Evolutionary conservation across 2,888 invertebrate species (phyloP).

Genomic region (Orthosia gracilis): DNA sequence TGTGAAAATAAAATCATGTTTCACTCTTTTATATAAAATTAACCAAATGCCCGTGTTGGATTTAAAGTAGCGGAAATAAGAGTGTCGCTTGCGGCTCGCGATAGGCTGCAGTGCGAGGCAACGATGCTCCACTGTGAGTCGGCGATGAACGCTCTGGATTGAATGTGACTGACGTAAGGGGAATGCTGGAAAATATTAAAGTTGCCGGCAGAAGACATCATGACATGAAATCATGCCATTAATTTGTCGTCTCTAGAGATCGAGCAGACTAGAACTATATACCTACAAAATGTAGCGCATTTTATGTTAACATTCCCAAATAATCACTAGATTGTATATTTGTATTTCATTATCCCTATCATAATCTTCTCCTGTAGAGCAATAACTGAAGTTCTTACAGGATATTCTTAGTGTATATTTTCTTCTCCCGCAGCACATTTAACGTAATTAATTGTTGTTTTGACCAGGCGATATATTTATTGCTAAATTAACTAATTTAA

Average conservation of each 20-base stretch:
- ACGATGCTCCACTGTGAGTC: too few relatives aligned
- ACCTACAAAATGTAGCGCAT: slow-evolving; percentile 72
- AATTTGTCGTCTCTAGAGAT: slow-evolving; percentile 38
- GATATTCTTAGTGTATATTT: slow-evolving; percentile 18
- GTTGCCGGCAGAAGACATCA: not conserved
- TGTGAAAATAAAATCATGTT: not conserved
- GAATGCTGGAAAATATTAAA: not conserved
- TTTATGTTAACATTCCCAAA: slow-evolving; percentile 83
- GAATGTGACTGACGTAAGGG: not conserved
- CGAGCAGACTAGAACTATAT: slow-evolving; percentile 55
- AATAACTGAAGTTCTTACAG: slow-evolving; percentile 28
- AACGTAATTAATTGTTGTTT: slow-evolving; percentile 50
- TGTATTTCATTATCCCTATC: slow-evolving; percentile 59
- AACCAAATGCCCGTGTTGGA: slow-evolving; percentile 1
- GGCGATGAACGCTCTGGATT: not conserved
- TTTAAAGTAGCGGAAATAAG: slow-evolving; percentile 3
- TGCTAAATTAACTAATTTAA: slow-evolving; percentile 16
- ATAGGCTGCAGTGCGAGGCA: too few relatives aligned
- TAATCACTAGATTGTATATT: slow-evolving; percentile 71
- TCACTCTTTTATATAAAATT: not conserved
- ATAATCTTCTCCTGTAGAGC: slow-evolving; percentile 26
- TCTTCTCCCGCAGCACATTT: too few relatives aligned
- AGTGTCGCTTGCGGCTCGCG: too few relatives aligned
- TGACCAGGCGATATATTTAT: slow-evolving; percentile 42
- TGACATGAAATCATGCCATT: slow-evolving; percentile 31